Evolutionary conservation across 2,888 invertebrate genomes (phyloP), one percentile per base, ranked within the genome.

Genomic region (Microctonus aethiopoides): DNA sequence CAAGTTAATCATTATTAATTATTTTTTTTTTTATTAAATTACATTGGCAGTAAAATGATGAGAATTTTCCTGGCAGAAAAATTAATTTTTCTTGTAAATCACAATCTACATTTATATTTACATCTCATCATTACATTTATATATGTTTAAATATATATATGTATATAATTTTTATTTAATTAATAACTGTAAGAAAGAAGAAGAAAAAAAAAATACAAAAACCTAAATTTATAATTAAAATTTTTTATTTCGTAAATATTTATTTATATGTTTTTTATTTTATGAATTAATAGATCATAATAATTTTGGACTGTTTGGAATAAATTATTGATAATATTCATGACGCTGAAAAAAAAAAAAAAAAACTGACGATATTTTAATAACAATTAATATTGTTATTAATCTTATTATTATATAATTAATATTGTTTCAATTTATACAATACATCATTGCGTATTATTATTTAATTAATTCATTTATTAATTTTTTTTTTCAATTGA

Each of bases 11-110:
- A n/a, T n/a, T n/a, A n/a, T n/a, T n/a, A n/a, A n/a, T n/a, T 16
- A n/a, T 46, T n/a, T 20, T n/a, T 46, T 46, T 41, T 46, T 16
- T 1, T 7, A n/a, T 2, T 5, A n/a, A 4, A 46, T 61, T 60
- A 65, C 39, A 41, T 34, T 70, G 61, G 65, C 65, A 67, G 70
- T 67, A 41, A 52, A 46, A 16, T 36, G 34, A 56, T 46, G 46
- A 22, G 52, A 61, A 56, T 66, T 34, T 13, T 51, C 39, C 20
- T 41, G 11, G 7, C 9, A 11, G 26, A 41, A 29, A 11, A 52
- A 4, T 24, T 39, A 34, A 46, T 26, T 62, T 54, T 54, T 46
- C 6, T 54, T 4, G 10, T 11, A 29, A 9, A 57, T 52, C 24
- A 13, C 29, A 13, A 46, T 9, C 39, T 52, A 52, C 29, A 46